phyloP scores from a whole-genome alignment of 2,888 invertebrate species.

The Drosophila vallismaia region DNA sequence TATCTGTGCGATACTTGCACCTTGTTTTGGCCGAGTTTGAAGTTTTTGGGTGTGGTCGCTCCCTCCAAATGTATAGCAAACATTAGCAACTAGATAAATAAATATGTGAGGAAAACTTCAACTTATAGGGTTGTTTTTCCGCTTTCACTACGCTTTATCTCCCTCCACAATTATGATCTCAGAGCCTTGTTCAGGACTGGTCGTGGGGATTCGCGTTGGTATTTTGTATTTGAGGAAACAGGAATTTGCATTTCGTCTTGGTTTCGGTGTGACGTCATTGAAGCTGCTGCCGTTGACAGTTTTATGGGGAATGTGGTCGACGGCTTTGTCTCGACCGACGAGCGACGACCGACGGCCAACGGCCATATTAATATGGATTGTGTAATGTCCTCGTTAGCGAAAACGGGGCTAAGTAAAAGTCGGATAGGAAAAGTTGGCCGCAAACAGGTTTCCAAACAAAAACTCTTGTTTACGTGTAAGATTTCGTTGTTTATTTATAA shows the following conservation, averaged over 20 bases:
- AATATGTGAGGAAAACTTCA: constrained; percentile 13
- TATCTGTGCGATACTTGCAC: constrained; percentile 9
- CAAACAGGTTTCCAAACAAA: constrained; percentile 30
- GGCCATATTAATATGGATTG: constrained; percentile 36
- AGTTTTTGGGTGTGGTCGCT: constrained; percentile 26
- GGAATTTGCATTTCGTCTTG: constrained; percentile 43
- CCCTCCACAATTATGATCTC: constrained; percentile 29
- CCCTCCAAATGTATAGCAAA: not conserved
- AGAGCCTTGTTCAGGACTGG: constrained; percentile 18
- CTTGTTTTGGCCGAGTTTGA: constrained; percentile 22
- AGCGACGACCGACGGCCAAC: not conserved
- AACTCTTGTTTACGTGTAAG: constrained; percentile 15
- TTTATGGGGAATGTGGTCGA: constrained; percentile 20
- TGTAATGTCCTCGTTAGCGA: constrained; percentile 45
- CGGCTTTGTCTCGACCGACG: constrained; percentile 25
- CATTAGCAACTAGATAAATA: constrained; percentile 3
- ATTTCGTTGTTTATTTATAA: not conserved
- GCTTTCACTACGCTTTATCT: not conserved
- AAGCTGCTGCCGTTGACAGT: constrained; percentile 30
- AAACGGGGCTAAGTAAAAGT: constrained; percentile 42
- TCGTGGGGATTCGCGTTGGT: constrained; percentile 4
- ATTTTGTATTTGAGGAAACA: constrained; percentile 22
- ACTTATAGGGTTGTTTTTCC: constrained; percentile 31
- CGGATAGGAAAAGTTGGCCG: constrained; percentile 32
- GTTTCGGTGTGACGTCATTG: constrained; percentile 39